Percentiles rank a stretch among this genome's conserved stretches.
Evolutionary conservation across 2,113 vertebrate species (phyloP).

Genomic region (Phrynocephalus versicolor): DNA sequence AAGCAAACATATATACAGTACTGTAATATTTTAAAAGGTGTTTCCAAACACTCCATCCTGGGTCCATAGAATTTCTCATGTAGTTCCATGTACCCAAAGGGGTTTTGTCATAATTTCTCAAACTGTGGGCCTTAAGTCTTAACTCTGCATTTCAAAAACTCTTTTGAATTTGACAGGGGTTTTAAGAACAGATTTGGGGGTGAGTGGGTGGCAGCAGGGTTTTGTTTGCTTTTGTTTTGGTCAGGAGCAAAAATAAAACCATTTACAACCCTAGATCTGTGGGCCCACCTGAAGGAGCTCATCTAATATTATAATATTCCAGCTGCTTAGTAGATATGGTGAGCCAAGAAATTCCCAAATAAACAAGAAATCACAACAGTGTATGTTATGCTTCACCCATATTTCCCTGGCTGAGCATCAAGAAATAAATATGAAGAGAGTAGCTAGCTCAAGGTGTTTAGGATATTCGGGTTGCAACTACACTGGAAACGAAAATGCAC

Average conservation of each 20-base stretch:
- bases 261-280: neutral
- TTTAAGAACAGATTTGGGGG: neutral
- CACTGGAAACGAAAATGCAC: too few species aligned
- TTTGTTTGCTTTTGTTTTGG: too few species aligned
- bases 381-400: neutral
- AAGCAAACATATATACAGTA: neutral
- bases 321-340: neutral
- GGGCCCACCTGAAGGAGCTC: neutral
- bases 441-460: neutral
- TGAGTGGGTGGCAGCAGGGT: too few species aligned
- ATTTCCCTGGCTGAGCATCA: neutral
- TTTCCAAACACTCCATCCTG: neutral
- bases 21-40: constrained; percentile 8
- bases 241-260: too few species aligned
- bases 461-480: too few species aligned
- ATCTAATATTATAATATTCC: neutral
- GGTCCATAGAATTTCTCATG: neutral
- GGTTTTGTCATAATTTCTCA: neutral
- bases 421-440: neutral
- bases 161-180: neutral
- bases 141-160: neutral
- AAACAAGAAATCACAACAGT: neutral
- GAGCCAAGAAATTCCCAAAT: neutral
- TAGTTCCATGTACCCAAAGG: neutral
- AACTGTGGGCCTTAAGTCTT: neutral